Base-by-base conservation (phyloP, 2,888 invertebrate species). In the Rotaria magnacalcarata region DNA sequence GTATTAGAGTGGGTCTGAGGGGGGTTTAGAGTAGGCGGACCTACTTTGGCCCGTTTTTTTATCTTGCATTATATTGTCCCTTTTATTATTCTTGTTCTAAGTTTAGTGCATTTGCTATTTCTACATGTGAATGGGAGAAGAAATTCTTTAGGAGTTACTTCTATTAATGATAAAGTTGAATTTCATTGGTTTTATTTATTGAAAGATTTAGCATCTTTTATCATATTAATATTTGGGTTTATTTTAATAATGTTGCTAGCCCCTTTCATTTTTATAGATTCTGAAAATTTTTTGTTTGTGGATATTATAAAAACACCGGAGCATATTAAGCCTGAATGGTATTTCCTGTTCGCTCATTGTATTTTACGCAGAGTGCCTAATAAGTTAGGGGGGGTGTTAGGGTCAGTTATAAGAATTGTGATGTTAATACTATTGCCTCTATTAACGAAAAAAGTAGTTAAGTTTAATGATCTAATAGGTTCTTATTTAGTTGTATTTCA, bases 251-350 rank as follows among this genome's bases (percentile, higher is more conserved):
- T 92, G 2, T 89, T 93, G 90, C 90, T 90, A 87, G 92, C 91
- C 8, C 94, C 94, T 0, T 93, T 93, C 89, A 87, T 93, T 89
- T 89, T 94, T 90, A 92, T 93, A 88, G 94, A 94, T 52, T 93
- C 94, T 0, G 94, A 94, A 92, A 95, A 94, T 92, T 95, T 94
- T 92, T 93, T 93, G 41, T 93, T 93, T 0, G 94, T 94, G 8
- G 94, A 94, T 88, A 93, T 94, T 0, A 89, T 94, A 92, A 92
- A 93, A 27, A 94, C 94, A 0, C 94, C 94, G 0, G 90, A 93
- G 14, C 94, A 94, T 90, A 95, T 95, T 92, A 94, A 95, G 93
- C 94, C 94, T 84, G 95, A 95, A 93, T 95, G 94, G 93, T 95
- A 95, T 90, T 95, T 95, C 89, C 90, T 95, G 92, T 95, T 94